These are phyloP conservation scores for Lasioglossum figueresi DNA, from an alignment of 2,888 invertebrate genomes.

Conservation along the genomic window DNA sequence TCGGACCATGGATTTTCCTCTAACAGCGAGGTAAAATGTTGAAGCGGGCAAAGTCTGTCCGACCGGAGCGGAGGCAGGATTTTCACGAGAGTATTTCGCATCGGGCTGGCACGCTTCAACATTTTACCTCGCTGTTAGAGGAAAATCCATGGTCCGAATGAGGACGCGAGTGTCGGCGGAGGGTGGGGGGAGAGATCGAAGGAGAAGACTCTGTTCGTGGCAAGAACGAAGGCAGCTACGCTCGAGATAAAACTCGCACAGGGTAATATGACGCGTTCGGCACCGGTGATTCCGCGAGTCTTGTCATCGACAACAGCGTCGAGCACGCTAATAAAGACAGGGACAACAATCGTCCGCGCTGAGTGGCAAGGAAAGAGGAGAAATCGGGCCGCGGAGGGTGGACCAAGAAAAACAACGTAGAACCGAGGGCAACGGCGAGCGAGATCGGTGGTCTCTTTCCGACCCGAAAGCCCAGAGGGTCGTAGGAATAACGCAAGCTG, in stretches of 20 bases:
- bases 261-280: slow-evolving; percentile 47
- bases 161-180: background rate
- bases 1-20: too few species aligned
- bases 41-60: slow-evolving; percentile 4
- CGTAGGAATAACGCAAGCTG: slow-evolving; percentile 70
- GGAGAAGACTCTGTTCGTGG: background rate
- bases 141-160: slow-evolving; percentile 19
- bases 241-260: slow-evolving; percentile 45
- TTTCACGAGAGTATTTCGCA: background rate
- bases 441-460: slow-evolving; percentile 53
- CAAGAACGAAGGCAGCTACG: background rate
- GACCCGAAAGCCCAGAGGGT: slow-evolving; percentile 60
- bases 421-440: background rate
- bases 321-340: slow-evolving; percentile 52
- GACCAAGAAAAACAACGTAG: background rate
- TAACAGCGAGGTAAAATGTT: too few species aligned
- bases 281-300: slow-evolving; percentile 58
- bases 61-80: background rate
- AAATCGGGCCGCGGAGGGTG: background rate
- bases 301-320: slow-evolving; percentile 57
- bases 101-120: slow-evolving; percentile 8
- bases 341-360: slow-evolving; percentile 49
- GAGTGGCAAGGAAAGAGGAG: background rate
- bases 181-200: background rate
- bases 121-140: slow-evolving; percentile 14